Conservation (phyloP, 1,140 invertebrate species). For the Bathynomus jamesi region DNA sequence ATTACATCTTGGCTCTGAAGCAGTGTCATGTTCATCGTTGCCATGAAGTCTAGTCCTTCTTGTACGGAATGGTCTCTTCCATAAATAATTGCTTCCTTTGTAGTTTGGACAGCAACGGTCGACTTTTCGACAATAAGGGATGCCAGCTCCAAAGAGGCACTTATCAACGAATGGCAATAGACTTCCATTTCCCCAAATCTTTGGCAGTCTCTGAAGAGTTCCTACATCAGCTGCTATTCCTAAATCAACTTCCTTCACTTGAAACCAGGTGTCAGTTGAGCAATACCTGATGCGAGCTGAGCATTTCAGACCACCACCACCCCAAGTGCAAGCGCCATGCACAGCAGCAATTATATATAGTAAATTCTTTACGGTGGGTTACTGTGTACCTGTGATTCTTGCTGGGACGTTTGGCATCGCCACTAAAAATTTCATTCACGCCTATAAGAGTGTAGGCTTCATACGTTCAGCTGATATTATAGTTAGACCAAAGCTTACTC, state of each 20-base stretch:
- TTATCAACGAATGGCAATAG: not conserved
- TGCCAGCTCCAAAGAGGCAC: conserved; percentile 53
- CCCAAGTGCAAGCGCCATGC: conserved; percentile 84
- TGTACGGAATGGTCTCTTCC: conserved; percentile 77
- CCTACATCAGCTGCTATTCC: conserved; percentile 38
- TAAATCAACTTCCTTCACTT: conserved; percentile 70
- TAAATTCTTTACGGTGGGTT: too few species aligned
- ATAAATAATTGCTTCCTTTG: conserved; percentile 75
- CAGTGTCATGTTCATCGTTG: conserved; percentile 67
- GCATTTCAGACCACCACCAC: conserved; percentile 75
- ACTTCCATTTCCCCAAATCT: not conserved
- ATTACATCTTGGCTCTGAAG: conserved; percentile 86
- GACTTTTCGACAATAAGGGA: conserved; percentile 76
- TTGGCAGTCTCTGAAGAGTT: not conserved
- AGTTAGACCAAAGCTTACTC: too few species aligned
- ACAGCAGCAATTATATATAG: conserved; percentile 78
- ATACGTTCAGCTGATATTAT: too few species aligned
- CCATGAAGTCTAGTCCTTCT: conserved; percentile 60
- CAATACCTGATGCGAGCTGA: conserved; percentile 88
- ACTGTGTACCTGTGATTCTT: too few species aligned
- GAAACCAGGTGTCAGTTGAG: conserved; percentile 82
- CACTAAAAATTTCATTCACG: too few species aligned
- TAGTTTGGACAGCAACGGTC: conserved; percentile 86
- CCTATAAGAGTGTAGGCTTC: too few species aligned
- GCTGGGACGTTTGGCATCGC: too few species aligned